phyloP scores from a whole-genome alignment of 2,113 vertebrate genomes.

The Barnardius zonarius region DNA sequence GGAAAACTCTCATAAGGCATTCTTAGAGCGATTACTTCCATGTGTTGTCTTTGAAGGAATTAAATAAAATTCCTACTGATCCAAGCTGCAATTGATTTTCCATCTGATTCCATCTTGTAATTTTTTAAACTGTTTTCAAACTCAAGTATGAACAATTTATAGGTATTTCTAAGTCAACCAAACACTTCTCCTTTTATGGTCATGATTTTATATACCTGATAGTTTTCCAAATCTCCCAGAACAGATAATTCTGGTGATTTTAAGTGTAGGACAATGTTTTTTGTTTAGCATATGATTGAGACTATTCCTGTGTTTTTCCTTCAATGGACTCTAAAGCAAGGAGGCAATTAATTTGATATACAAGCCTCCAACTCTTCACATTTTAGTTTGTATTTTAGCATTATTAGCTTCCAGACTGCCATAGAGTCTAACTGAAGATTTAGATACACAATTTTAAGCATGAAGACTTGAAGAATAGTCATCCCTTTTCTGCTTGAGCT shows the following conservation, averaged over 20 bases:
- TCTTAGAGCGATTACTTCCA: not conserved
- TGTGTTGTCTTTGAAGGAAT: not conserved
- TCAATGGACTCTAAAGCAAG: not conserved
- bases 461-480: not conserved
- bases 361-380: not conserved
- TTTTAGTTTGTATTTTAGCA: not conserved
- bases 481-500: not conserved
- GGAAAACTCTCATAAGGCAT: not conserved
- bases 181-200: not conserved
- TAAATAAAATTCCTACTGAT: not conserved
- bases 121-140: not conserved
- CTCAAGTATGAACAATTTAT: not conserved
- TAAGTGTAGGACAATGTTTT: not conserved
- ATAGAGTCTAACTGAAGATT: not conserved
- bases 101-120: not conserved
- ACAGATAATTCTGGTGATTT: not conserved
- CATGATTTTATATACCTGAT: not conserved
- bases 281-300: not conserved
- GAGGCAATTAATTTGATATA: not conserved
- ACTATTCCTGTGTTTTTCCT: not conserved
- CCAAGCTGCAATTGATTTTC: not conserved
- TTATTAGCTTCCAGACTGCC: not conserved
- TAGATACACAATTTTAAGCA: conserved; percentile 3
- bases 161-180: not conserved
- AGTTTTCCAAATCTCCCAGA: not conserved